These are phyloP conservation scores for Cherax destructor DNA, from an alignment of 1,140 invertebrate species.

Conservation along the genomic window DNA sequence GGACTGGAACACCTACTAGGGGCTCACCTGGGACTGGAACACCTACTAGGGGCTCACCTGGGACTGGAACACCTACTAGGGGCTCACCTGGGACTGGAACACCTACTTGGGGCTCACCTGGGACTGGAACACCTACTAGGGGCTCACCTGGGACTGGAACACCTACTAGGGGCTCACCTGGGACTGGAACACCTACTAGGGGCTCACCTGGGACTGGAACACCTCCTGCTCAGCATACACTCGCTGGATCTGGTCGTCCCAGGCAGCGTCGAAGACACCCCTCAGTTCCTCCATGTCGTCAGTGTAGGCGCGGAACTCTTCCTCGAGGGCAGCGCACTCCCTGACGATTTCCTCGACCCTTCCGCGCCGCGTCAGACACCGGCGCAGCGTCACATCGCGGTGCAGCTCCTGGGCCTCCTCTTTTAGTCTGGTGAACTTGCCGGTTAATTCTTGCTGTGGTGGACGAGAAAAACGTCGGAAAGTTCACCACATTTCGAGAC, in stretches of 20 bases:
- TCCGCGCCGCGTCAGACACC: constrained; percentile 60
- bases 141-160: too few relatives aligned
- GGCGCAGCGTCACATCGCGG: constrained; percentile 76
- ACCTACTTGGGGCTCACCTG: too few relatives aligned
- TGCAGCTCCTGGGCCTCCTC: constrained; percentile 81
- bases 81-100: too few relatives aligned
- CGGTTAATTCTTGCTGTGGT: constrained; percentile 78
- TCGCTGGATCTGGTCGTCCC: constrained; percentile 83
- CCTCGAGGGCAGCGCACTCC: constrained; percentile 81
- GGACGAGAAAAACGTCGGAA: neutral
- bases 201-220: constrained; percentile 79
- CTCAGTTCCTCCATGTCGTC: constrained; percentile 81
- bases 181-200: too few relatives aligned
- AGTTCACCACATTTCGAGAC: neutral
- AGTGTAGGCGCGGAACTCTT: constrained; percentile 81
- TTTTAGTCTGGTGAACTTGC: constrained; percentile 81
- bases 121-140: too few relatives aligned
- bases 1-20: too few relatives aligned
- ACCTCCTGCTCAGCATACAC: constrained; percentile 84
- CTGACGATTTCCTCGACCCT: constrained; percentile 77
- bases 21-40: too few relatives aligned
- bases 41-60: too few relatives aligned
- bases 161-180: too few relatives aligned
- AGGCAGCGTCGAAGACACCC: constrained; percentile 80
- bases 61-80: too few relatives aligned